Percentiles rank a stretch among this genome's conserved stretches.
Conservation (phyloP, 2,113 vertebrate species). For the Australoheros scitulus region DNA sequence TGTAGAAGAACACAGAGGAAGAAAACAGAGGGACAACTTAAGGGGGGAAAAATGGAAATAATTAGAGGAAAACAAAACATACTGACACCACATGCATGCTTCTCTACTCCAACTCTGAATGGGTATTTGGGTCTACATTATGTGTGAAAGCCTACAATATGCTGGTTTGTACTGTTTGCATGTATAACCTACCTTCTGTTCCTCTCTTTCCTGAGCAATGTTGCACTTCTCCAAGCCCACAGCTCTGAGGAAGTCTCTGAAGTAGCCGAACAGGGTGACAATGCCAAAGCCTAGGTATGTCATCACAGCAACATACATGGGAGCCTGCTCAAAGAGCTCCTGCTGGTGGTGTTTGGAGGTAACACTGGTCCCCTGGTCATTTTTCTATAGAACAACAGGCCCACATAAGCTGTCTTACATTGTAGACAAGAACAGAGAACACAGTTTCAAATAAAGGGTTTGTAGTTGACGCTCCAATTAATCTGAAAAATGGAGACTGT, state of each 20-base stretch:
- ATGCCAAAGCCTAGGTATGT: constrained; percentile 91
- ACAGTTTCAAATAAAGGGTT: constrained; percentile 18
- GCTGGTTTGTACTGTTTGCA: constrained; percentile 21
- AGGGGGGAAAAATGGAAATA: constrained; percentile 51
- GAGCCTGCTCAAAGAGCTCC: constrained; percentile 88
- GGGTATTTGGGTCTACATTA: background rate
- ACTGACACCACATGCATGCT: constrained; percentile 40
- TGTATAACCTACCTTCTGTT: constrained; percentile 87
- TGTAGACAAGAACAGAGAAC: constrained; percentile 26
- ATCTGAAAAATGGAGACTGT: constrained; percentile 1
- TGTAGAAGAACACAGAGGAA: constrained; percentile 39
- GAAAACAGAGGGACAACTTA: constrained; percentile 36
- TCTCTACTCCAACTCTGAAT: constrained; percentile 6
- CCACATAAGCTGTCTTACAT: constrained; percentile 36
- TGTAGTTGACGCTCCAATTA: background rate
- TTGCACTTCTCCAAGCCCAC: constrained; percentile 89
- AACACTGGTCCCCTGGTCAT: constrained; percentile 72
- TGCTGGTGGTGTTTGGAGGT: constrained; percentile 69
- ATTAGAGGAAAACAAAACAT: constrained; percentile 50
- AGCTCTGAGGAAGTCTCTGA: constrained; percentile 92
- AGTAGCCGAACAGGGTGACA: constrained; percentile 90
- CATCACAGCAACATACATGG: constrained; percentile 89
- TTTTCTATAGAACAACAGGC: constrained; percentile 80
- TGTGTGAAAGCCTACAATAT: constrained; percentile 13
- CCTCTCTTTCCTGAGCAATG: constrained; percentile 84